These are phyloP conservation scores for Sula dactylatra DNA, from an alignment of 2,113 vertebrate species.

Conservation along the genomic window DNA sequence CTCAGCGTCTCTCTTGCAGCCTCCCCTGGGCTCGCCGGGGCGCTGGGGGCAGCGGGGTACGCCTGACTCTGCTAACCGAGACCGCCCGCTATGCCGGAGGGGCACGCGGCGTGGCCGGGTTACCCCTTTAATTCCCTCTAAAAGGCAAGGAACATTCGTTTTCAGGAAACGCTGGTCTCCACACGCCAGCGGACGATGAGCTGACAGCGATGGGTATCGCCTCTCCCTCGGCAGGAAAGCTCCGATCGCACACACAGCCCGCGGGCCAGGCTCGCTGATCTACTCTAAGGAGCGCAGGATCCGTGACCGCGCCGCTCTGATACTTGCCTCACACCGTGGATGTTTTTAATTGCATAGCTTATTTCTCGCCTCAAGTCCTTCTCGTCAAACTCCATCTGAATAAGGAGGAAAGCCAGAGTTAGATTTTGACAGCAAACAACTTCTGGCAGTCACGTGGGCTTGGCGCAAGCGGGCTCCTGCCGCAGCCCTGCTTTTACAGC, in stretches of 20 bases:
- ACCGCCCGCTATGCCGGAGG: neutral
- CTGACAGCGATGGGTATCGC: neutral
- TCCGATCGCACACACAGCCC: rapidly evolving
- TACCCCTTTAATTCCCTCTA: neutral
- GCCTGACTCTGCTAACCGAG: neutral
- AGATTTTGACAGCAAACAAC: neutral
- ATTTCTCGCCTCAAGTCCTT: constrained; percentile 93
- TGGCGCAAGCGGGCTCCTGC: neutral
- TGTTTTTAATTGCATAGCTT: constrained; percentile 98
- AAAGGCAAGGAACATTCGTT: neutral
- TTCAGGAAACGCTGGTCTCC: neutral
- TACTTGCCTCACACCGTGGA: constrained; percentile 96
- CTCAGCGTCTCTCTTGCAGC: neutral
- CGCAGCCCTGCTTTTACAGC: neutral
- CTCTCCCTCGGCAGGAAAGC: neutral
- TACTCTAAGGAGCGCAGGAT: neutral
- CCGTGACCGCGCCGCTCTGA: neutral
- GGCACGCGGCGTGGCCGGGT: rapidly evolving
- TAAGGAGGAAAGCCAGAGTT: neutral
- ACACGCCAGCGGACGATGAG: rapidly evolving
- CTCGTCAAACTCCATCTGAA: constrained; percentile 95
- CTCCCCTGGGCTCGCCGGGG: neutral
- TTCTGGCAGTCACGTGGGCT: neutral
- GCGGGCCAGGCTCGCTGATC: rapidly evolving
- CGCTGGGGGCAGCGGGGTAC: neutral